Base-by-base conservation (phyloP, 2,113 vertebrate species). In the Indri indri region DNA sequence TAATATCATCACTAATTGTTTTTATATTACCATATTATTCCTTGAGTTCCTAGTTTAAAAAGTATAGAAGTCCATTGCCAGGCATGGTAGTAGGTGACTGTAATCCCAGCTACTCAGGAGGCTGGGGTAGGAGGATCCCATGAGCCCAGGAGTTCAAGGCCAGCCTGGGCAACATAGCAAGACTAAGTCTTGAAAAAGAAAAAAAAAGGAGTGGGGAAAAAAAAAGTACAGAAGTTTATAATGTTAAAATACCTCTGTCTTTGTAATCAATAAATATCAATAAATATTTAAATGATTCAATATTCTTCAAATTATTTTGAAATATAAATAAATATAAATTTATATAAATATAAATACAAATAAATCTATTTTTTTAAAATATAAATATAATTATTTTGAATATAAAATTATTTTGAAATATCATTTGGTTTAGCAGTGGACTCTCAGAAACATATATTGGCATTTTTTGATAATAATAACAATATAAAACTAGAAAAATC, bases 221-320 rank as follows among this genome's bases (percentile, higher is more conserved):
- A 40, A 54, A 61, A 80, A 40, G 52, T 74, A 30, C 8, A 79
- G 3, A 88, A 70, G 5, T 22, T 59, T 40, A 40, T 54, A n/a
- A 45, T 40, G 5, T n/a, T 47, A 7, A 37, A 59, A 23, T 57
- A 40, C 22, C 32, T 79, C 14, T 70, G 20, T 52, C 73, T 52
- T 70, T 52, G 23, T 3, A 90, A 92, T 68, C 68, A 95, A 94
- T 50, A 94, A 47, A 92, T 88, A 83, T 86, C n/a, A n/a, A n/a
- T n/a, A n/a, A n/a, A n/a, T n/a, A n/a, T n/a, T 32, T 71, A 66
- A 92, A 71, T 54, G 1, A 65, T 76, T 68, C 57, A 85, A 23
- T 40, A 47, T 8, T 73, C 61, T 94, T 66, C 30, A 54, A 90
- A 68, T 81, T 79, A 94, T n/a, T n/a, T n/a, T n/a, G n/a, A n/a